A percentile compares a stretch with the other conserved stretches of the same genome.
Conservation (phyloP, 1,140 invertebrate genomes). For the Solenopsis fugax region DNA sequence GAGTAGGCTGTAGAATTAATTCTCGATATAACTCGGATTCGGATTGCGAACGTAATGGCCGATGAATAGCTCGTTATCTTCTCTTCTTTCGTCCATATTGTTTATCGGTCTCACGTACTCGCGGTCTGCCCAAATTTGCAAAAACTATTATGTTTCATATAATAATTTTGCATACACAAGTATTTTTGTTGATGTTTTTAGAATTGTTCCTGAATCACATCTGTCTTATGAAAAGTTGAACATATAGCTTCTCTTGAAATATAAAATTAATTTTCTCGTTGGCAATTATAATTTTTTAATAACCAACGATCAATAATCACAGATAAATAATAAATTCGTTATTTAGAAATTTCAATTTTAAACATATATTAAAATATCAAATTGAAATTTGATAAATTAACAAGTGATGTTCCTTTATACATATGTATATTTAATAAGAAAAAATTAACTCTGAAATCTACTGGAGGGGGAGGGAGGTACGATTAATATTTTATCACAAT, state of each 20-base stretch:
- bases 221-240: not conserved
- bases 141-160: not conserved
- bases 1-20: slow-evolving; percentile 46
- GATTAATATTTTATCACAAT: too few relatives aligned
- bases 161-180: not conserved
- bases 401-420: not conserved
- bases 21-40: slow-evolving; percentile 36
- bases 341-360: not conserved
- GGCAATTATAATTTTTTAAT: not conserved
- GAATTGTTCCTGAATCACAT: not conserved
- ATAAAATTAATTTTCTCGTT: not conserved
- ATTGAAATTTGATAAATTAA: not conserved
- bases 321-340: not conserved
- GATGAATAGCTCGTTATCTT: slow-evolving; percentile 59
- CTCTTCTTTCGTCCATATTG: slow-evolving; percentile 11
- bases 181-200: not conserved
- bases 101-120: slow-evolving; percentile 24
- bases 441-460: not conserved
- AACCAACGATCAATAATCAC: not conserved
- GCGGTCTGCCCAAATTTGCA: not conserved
- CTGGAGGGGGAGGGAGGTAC: too few relatives aligned
- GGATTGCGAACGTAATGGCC: slow-evolving; percentile 18
- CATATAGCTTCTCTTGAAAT: not conserved
- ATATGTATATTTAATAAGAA: not conserved
- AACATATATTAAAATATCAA: not conserved